phyloP scores from a whole-genome alignment of 2,113 vertebrate genomes.

The Muntiacus reevesi region DNA sequence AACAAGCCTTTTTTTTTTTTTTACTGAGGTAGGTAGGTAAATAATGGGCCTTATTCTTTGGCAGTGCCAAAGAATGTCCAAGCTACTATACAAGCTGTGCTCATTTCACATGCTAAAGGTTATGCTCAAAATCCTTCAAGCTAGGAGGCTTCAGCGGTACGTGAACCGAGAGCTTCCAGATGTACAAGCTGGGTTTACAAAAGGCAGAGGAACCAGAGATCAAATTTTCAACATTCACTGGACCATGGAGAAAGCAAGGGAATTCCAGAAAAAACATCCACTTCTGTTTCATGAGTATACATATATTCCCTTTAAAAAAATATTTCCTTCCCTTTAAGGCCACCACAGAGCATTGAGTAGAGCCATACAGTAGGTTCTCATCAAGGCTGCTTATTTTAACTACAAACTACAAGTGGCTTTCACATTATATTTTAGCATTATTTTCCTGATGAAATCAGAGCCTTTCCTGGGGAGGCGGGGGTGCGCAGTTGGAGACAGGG shows the following conservation, averaged over 20 bases:
- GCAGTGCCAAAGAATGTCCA: not conserved
- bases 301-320: too few relatives aligned
- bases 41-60: not conserved
- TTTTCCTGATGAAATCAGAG: not conserved
- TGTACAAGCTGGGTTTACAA: too few relatives aligned
- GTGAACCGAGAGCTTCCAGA: too few relatives aligned
- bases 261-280: too few relatives aligned
- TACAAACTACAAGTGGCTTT: not conserved
- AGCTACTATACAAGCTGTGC: not conserved
- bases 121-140: too few relatives aligned
- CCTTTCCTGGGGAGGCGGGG: rapidly evolving
- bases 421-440: too few relatives aligned
- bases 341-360: not conserved
- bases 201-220: too few relatives aligned
- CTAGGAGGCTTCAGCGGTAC: too few relatives aligned
- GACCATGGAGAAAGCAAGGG: too few relatives aligned
- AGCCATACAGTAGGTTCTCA: not conserved
- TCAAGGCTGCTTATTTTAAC: not conserved
- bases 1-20: not conserved
- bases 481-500: not conserved
- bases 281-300: too few relatives aligned
- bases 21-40: not conserved
- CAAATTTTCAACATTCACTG: too few relatives aligned
- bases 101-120: not conserved
- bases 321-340: not conserved